These are phyloP conservation scores for Meriones unguiculatus DNA, from an alignment of 2,113 vertebrate species.

Conservation along the genomic window DNA sequence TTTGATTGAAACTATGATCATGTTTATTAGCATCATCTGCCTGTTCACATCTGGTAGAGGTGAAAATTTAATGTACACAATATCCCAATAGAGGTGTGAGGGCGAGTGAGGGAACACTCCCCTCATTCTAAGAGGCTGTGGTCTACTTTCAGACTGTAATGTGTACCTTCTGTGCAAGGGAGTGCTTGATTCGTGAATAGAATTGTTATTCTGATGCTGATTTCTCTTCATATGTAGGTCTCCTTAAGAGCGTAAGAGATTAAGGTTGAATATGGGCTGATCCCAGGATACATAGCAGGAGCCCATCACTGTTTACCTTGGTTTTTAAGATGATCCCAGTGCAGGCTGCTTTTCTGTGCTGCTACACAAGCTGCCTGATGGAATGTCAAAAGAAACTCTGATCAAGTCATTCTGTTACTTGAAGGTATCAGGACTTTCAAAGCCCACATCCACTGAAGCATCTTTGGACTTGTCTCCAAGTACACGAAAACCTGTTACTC, in stretches of 20 bases:
- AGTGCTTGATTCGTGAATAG: slow-evolving; percentile 1
- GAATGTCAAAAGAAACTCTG: background rate
- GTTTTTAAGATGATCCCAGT: slow-evolving; percentile 44
- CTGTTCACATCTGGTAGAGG: background rate
- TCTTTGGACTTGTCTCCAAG: background rate
- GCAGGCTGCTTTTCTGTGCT: background rate
- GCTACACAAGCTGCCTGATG: background rate
- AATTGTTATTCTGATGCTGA: slow-evolving; percentile 26
- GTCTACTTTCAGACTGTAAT: background rate
- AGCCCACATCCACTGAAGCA: background rate
- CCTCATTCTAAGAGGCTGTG: background rate
- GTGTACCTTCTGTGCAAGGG: background rate
- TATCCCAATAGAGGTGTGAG: background rate
- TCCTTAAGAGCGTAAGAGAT: slow-evolving; percentile 34
- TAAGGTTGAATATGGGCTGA: slow-evolving; percentile 17
- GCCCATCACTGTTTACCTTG: slow-evolving; percentile 55
- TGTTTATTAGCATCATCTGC: slow-evolving; percentile 37
- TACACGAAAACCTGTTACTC: background rate
- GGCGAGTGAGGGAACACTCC: background rate
- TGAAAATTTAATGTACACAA: background rate
- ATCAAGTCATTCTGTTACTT: background rate
- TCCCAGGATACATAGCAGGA: slow-evolving; percentile 10
- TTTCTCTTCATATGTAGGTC: background rate
- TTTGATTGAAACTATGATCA: slow-evolving; percentile 28
- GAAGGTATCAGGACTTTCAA: background rate